These are phyloP conservation scores for Acropora tenuis DNA, from an alignment of 64 coral and sea anemone species.

Conservation along the genomic window DNA sequence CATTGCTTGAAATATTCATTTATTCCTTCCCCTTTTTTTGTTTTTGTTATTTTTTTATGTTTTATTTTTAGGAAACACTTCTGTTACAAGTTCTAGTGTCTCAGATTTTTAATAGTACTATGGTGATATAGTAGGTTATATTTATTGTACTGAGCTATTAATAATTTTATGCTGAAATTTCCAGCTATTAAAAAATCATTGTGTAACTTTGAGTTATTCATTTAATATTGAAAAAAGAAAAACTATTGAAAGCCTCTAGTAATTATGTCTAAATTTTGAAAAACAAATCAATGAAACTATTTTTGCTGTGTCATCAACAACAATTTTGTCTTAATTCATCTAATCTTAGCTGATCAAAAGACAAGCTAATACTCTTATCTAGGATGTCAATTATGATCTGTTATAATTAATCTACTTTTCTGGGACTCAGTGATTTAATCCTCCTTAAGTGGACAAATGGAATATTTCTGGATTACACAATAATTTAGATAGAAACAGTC, in stretches of 20 bases:
- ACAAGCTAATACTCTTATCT: background rate
- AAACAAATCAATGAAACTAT: background rate
- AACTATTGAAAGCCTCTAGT: background rate
- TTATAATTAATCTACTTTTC: background rate
- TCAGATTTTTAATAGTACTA: too few species aligned
- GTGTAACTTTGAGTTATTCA: too few species aligned
- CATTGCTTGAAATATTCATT: too few species aligned
- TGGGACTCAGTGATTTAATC: background rate
- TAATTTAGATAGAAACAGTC: background rate
- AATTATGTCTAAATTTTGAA: background rate
- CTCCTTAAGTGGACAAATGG: background rate
- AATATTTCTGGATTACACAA: background rate
- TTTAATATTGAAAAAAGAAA: too few species aligned
- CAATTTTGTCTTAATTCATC: background rate
- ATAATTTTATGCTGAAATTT: too few species aligned
- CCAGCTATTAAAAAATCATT: too few species aligned
- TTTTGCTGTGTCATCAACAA: slow-evolving; percentile 28
- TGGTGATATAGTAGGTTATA: too few species aligned
- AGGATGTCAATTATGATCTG: background rate
- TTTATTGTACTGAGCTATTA: too few species aligned
- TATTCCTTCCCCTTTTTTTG: too few species aligned
- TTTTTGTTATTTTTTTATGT: too few species aligned
- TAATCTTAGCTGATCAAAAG: background rate
- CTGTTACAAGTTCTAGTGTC: too few species aligned
- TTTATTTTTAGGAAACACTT: too few species aligned